These are phyloP conservation scores for Ornithorhynchus anatinus DNA, from an alignment of 2,113 vertebrate species.

Conservation along the genomic window DNA sequence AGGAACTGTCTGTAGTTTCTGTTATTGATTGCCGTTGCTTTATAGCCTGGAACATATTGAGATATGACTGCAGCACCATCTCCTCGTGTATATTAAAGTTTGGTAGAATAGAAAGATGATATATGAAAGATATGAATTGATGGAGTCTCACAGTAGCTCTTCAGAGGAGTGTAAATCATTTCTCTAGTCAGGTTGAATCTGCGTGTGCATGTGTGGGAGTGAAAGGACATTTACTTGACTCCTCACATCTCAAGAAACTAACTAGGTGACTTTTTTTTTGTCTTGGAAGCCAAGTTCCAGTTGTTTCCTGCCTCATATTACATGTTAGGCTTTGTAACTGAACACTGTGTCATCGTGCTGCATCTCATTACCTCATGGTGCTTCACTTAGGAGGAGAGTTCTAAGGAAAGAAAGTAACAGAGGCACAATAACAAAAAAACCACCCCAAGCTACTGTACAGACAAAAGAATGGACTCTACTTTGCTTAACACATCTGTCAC, in stretches of 20 bases:
- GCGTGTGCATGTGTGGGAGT: constrained; percentile 9
- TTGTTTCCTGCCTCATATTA: constrained; percentile 43
- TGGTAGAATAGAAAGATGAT: constrained; percentile 7
- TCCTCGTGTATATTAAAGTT: constrained; percentile 21
- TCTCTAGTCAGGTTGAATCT: neutral
- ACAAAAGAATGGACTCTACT: neutral
- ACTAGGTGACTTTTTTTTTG: constrained; percentile 37
- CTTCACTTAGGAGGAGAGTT: constrained; percentile 40
- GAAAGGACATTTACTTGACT: constrained; percentile 26
- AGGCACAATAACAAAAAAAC: neutral
- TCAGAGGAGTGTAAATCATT: constrained; percentile 35
- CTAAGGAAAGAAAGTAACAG: constrained; percentile 23
- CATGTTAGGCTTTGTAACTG: constrained; percentile 38
- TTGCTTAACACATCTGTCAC: constrained; percentile 7
- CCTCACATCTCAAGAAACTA: constrained; percentile 46
- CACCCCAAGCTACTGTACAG: neutral
- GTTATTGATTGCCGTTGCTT: constrained; percentile 31
- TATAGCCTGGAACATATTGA: constrained; percentile 32
- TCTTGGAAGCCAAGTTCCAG: constrained; percentile 14
- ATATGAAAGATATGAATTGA: constrained; percentile 36
- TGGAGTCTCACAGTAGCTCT: constrained; percentile 9
- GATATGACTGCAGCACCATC: constrained; percentile 3
- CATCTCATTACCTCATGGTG: constrained; percentile 53
- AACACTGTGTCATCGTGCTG: constrained; percentile 37
- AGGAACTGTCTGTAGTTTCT: constrained; percentile 25